phyloP scores from a whole-genome alignment of 2,888 invertebrate genomes.

The Heliconius sara region DNA sequence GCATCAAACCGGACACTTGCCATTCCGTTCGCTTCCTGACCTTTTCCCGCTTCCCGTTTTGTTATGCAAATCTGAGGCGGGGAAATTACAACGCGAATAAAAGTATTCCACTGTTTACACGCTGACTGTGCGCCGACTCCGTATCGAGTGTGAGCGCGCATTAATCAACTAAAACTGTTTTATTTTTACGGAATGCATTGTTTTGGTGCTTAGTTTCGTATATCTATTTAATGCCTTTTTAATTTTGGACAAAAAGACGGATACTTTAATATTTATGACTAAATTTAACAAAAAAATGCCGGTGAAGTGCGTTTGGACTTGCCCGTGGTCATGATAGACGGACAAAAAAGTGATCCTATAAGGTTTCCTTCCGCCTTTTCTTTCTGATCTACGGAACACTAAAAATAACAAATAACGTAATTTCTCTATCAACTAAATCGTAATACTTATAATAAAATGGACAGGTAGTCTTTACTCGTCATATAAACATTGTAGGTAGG shows the following conservation, averaged over 20 bases:
- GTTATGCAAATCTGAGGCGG: slow-evolving; percentile 80
- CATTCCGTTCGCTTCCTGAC: slow-evolving; percentile 83
- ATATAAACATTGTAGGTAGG: neutral
- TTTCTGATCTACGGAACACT: neutral
- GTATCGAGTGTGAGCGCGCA: slow-evolving; percentile 77
- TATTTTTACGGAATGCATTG: slow-evolving; percentile 9
- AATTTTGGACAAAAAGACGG: neutral
- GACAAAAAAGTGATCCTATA: too few species aligned
- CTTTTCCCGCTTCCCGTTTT: slow-evolving; percentile 82
- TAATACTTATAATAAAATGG: neutral
- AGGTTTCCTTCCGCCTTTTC: too few species aligned
- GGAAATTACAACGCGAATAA: slow-evolving; percentile 81
- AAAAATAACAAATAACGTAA: neutral
- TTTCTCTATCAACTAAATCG: neutral
- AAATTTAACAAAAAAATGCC: neutral
- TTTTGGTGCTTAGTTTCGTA: neutral
- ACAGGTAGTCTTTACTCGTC: neutral
- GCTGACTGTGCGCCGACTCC: slow-evolving; percentile 76
- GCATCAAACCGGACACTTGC: slow-evolving; percentile 81
- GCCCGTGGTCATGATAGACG: neutral
- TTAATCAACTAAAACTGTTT: slow-evolving; percentile 64
- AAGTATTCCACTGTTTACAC: slow-evolving; percentile 79
- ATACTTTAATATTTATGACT: neutral
- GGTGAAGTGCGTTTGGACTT: too few species aligned
- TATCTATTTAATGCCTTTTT: neutral